A percentile compares a stretch with the other conserved stretches of the same genome.
Conservation (phyloP, 2,113 vertebrate genomes). For the Plecturocebus donacophilus region DNA sequence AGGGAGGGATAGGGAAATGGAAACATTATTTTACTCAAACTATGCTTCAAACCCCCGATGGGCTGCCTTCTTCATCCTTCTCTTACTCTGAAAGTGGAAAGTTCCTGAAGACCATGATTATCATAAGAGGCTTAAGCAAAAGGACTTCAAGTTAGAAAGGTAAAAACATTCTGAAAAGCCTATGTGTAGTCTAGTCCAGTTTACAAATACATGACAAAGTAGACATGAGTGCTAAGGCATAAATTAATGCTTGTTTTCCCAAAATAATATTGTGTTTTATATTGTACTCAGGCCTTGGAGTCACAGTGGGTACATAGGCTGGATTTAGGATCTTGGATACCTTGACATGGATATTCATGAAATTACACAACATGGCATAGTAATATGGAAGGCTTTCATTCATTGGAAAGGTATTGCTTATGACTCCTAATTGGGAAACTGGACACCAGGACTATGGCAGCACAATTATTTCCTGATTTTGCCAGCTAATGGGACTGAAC, state of each 20-base stretch:
- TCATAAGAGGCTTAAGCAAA: not conserved
- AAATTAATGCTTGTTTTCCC: not conserved
- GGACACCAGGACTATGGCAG: not conserved
- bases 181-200: not conserved
- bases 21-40: not conserved
- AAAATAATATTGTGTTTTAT: not conserved
- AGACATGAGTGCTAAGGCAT: not conserved
- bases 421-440: constrained; percentile 22
- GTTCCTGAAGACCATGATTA: not conserved
- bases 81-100: not conserved
- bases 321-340: not conserved
- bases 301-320: not conserved
- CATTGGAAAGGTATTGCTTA: not conserved
- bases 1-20: not conserved
- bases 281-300: not conserved
- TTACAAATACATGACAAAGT: not conserved
- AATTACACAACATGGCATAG: not conserved
- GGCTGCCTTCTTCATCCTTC: not conserved
- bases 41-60: not conserved
- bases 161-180: not conserved
- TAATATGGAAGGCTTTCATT: not conserved
- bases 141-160: not conserved
- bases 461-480: constrained; percentile 22
- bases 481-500: not conserved
- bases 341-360: not conserved